Percentiles rank a stretch among this genome's conserved stretches.
Evolutionary conservation across 1,140 invertebrate species (phyloP).

Genomic region (Papilio aristodemus): DNA sequence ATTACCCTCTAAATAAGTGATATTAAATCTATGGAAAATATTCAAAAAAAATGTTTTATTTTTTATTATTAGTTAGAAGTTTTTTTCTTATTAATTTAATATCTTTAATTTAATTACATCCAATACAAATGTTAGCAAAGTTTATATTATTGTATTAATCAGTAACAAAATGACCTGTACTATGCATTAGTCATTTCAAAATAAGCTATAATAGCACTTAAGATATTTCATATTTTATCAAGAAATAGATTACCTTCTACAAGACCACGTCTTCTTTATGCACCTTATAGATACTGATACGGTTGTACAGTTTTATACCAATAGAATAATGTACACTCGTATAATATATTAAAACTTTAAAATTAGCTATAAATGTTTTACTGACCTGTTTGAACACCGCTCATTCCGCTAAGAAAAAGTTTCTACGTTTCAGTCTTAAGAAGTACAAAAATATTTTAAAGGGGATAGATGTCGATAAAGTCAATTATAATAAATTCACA

Average conservation of each 20-base stretch:
- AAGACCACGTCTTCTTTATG: too few relatives aligned
- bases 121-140: too few relatives aligned
- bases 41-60: too few relatives aligned
- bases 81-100: too few relatives aligned
- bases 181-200: background rate
- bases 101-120: too few relatives aligned
- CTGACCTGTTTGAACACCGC: constrained; percentile 68
- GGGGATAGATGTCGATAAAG: constrained; percentile 6
- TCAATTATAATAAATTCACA: constrained; percentile 22
- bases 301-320: too few relatives aligned
- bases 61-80: too few relatives aligned
- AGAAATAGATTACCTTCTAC: background rate
- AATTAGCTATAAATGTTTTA: constrained; percentile 33
- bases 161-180: background rate
- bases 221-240: constrained; percentile 5
- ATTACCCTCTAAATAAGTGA: too few relatives aligned
- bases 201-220: background rate
- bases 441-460: constrained; percentile 13
- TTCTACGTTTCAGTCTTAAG: constrained; percentile 38
- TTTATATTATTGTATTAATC: background rate
- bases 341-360: too few relatives aligned
- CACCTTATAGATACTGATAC: background rate
- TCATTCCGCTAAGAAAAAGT: constrained; percentile 53
- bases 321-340: too few relatives aligned
- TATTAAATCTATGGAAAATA: too few relatives aligned